phyloP scores from a whole-genome alignment of 2,113 vertebrate genomes.

The Vulpes vulpes region DNA sequence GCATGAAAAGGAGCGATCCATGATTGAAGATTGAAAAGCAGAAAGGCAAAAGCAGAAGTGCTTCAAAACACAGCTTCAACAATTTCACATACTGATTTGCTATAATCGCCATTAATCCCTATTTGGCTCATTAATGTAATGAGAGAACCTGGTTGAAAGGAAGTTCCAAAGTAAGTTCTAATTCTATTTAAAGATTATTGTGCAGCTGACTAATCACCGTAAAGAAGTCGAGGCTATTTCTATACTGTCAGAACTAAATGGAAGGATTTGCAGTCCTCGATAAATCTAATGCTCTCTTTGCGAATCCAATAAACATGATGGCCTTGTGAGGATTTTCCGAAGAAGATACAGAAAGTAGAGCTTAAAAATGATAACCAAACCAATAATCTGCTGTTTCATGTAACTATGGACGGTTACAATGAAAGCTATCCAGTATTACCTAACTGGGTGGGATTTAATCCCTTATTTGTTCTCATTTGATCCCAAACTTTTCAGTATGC shows the following conservation, averaged over 20 bases:
- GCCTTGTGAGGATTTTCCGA: conserved; percentile 22
- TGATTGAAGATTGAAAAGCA: not conserved
- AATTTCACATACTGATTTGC: conserved; percentile 32
- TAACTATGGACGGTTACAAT: not conserved
- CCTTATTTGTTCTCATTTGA: conserved; percentile 28
- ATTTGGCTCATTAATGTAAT: conserved; percentile 75
- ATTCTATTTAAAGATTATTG: conserved; percentile 76
- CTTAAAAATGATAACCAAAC: not conserved
- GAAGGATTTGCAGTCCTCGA: conserved; percentile 19
- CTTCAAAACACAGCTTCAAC: conserved; percentile 12
- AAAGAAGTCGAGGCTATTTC: conserved; percentile 52
- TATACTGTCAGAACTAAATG: conserved; percentile 16
- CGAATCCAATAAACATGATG: not conserved
- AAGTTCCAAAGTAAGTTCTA: conserved; percentile 69
- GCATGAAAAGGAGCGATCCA: conserved; percentile 7
- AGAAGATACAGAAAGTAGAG: not conserved
- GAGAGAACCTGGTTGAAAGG: conserved; percentile 71
- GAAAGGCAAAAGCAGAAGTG: not conserved
- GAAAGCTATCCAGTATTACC: not conserved
- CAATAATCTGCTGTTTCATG: not conserved
- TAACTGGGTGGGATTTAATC: not conserved
- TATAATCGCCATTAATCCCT: conserved; percentile 65
- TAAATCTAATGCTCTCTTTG: conserved; percentile 37
- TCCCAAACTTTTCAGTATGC: not conserved
- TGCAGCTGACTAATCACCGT: conserved; percentile 63